Evolutionary conservation across 2,797 vertebrate species (phyloP).

Genomic region (Hemitrygon akajei): DNA sequence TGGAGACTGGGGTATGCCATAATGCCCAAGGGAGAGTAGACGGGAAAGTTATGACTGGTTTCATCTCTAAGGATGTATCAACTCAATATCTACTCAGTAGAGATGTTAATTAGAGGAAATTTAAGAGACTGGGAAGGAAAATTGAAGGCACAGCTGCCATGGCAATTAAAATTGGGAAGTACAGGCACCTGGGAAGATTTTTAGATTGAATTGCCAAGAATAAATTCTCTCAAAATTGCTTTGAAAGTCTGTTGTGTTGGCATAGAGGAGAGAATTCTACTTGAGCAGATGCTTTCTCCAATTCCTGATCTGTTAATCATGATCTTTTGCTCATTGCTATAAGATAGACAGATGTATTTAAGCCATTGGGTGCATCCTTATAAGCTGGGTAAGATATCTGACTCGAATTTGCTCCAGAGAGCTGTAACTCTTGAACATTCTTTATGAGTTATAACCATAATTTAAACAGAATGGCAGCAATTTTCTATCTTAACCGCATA

Average conservation of each 20-base stretch:
- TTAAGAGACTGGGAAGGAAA: too few species aligned
- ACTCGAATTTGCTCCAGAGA: not conserved
- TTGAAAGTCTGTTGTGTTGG: not conserved
- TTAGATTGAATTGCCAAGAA: not conserved
- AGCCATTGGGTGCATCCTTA: not conserved
- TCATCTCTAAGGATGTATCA: not conserved
- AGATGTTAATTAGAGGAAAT: too few species aligned
- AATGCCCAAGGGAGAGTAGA: not conserved
- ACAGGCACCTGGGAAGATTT: too few species aligned
- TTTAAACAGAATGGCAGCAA: not conserved
- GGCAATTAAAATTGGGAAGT: too few species aligned
- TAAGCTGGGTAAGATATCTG: not conserved
- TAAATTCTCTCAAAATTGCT: not conserved
- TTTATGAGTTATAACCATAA: not conserved
- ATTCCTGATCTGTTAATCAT: not conserved
- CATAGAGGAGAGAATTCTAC: not conserved
- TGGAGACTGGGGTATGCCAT: not conserved
- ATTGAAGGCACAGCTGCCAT: too few species aligned
- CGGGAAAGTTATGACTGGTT: not conserved
- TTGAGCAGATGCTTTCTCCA: not conserved
- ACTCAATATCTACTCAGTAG: not conserved
- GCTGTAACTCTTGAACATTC: not conserved
- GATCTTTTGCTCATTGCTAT: not conserved
- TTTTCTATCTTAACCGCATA: not conserved
- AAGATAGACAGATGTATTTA: not conserved